Evolutionary conservation across 2,888 invertebrate species (phyloP).

Genomic region (Caenorhabditis wallacei): DNA sequence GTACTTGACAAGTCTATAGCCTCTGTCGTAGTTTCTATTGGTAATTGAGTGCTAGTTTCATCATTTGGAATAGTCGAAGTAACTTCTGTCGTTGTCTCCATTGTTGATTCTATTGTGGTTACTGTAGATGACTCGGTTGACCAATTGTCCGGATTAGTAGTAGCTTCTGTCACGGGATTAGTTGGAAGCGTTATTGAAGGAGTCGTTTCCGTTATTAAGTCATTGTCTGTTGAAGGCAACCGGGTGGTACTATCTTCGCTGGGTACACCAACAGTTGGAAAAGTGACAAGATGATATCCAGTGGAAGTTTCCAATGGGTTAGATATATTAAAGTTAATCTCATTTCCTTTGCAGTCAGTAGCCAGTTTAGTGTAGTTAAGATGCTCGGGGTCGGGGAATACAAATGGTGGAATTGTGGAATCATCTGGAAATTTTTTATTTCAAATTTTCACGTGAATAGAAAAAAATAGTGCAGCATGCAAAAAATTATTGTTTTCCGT

Average conservation of each 20-base stretch:
- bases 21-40: neutral
- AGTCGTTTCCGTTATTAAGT: slow-evolving; percentile 3
- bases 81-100: neutral
- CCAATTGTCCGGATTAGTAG: slow-evolving; percentile 11
- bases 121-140: slow-evolving; percentile 6
- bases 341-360: slow-evolving; percentile 32
- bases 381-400: slow-evolving; percentile 22
- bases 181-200: slow-evolving; percentile 5
- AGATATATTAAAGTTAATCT: slow-evolving; percentile 23
- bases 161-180: slow-evolving; percentile 2
- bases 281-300: slow-evolving; percentile 22
- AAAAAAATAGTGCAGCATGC: slow-evolving; percentile 1
- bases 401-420: slow-evolving; percentile 2
- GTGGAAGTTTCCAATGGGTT: slow-evolving; percentile 16
- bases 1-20: slow-evolving; percentile 23
- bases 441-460: neutral
- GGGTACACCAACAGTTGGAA: slow-evolving; percentile 19
- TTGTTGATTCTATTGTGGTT: neutral
- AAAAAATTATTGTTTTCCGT: neutral
- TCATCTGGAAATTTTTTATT: slow-evolving; percentile 13
- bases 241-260: neutral
- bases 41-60: slow-evolving; percentile 2
- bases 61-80: neutral
- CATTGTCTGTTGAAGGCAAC: slow-evolving; percentile 5
- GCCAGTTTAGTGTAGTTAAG: slow-evolving; percentile 31